phyloP scores from a whole-genome alignment of 2,888 invertebrate genomes.

The Thereva nobilitata region DNA sequence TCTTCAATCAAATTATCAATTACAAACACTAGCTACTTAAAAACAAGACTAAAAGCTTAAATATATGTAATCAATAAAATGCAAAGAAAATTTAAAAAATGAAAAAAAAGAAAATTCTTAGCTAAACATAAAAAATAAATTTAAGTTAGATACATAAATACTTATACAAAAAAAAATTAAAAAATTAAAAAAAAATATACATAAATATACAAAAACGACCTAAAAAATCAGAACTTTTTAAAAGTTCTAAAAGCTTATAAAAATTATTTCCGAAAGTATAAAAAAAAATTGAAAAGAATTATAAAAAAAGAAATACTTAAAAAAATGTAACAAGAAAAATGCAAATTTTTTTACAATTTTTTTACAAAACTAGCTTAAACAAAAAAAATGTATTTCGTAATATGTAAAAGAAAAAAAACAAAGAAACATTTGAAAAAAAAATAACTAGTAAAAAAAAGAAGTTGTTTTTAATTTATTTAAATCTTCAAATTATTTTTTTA shows the following conservation, averaged over 20 bases:
- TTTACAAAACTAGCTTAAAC: no score
- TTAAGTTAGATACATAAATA: neutral
- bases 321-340: conserved; percentile 2
- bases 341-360: neutral
- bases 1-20: no score
- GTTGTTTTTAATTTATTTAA: conserved; percentile 3
- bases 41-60: no score
- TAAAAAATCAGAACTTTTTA: neutral
- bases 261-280: neutral
- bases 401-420: neutral
- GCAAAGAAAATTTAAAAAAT: no score
- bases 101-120: no score
- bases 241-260: no score
- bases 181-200: neutral
- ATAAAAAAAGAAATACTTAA: neutral
- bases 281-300: conserved; percentile 9
- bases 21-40: no score
- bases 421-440: neutral
- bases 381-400: neutral
- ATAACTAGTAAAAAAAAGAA: neutral
- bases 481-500: conserved; percentile 8
- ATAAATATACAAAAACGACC: conserved; percentile 4
- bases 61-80: no score
- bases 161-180: neutral
- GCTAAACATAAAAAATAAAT: conserved; percentile 2